Evolutionary conservation across 2,888 invertebrate genomes (phyloP).

Genomic region (Geophilus truncorum): DNA sequence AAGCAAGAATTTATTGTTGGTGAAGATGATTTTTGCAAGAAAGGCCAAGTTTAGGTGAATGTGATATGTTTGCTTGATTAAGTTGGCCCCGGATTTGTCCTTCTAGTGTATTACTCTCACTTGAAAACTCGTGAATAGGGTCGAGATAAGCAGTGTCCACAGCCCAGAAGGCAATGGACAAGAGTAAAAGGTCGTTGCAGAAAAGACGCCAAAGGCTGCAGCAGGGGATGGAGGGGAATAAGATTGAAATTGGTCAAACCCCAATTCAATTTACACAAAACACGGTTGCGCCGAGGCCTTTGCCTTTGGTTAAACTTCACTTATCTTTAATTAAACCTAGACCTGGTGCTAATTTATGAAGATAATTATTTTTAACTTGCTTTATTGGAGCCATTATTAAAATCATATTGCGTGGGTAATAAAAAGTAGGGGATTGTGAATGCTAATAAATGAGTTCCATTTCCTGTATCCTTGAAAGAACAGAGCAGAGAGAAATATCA

Average conservation of each 20-base stretch:
- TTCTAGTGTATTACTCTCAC: background rate
- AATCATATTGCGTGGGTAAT: too few relatives aligned
- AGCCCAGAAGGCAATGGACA: background rate
- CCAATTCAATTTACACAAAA: background rate
- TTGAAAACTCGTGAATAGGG: background rate
- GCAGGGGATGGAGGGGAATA: too few relatives aligned
- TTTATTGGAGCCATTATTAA: background rate
- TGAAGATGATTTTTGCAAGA: background rate
- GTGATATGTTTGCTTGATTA: background rate
- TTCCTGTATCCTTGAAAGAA: too few relatives aligned
- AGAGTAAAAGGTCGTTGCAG: background rate
- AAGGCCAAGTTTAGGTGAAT: background rate
- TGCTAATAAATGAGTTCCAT: too few relatives aligned
- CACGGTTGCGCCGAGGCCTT: background rate
- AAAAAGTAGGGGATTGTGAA: too few relatives aligned
- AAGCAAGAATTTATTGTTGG: background rate
- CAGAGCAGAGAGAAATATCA: too few relatives aligned
- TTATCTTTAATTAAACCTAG: too few relatives aligned
- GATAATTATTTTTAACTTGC: background rate
- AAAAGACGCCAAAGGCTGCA: background rate
- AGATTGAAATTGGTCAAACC: background rate
- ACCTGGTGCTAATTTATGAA: background rate
- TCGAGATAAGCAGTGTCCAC: background rate
- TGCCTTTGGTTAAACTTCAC: too few relatives aligned
- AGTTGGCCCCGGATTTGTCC: background rate